Evolutionary conservation across 2,888 invertebrate genomes (phyloP).

Genomic region (Hirtodrosophila histrioides): DNA sequence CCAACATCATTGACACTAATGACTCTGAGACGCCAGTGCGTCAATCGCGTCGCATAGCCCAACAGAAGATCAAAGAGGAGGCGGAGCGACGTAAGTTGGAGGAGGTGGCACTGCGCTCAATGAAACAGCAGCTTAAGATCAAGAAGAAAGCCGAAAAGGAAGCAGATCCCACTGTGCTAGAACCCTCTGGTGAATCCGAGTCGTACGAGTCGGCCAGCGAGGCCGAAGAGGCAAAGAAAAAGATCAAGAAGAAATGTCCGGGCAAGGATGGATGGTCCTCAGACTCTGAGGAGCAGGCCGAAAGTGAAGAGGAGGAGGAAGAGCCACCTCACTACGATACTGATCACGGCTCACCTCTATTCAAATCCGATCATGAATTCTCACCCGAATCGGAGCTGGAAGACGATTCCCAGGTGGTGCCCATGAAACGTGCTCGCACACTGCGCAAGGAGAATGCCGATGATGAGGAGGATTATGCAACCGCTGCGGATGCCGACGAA

Average conservation of each 20-base stretch:
- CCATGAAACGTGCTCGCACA: constrained; percentile 92
- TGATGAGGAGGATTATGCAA: constrained; percentile 61
- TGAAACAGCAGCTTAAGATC: constrained; percentile 88
- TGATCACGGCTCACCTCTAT: constrained; percentile 85
- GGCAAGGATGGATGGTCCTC: constrained; percentile 84
- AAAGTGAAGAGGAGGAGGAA: constrained; percentile 85
- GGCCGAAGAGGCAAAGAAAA: constrained; percentile 82
- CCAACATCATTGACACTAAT: constrained; percentile 80
- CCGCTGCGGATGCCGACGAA: constrained; percentile 86
- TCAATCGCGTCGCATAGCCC: constrained; percentile 93
- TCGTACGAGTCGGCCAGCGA: constrained; percentile 78
- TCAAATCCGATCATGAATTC: constrained; percentile 96
- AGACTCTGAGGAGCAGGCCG: constrained; percentile 84
- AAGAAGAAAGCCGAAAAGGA: constrained; percentile 84
- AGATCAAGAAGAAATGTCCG: constrained; percentile 82
- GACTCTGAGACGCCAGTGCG: constrained; percentile 86
- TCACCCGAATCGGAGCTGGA: constrained; percentile 95
- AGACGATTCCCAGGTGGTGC: constrained; percentile 87
- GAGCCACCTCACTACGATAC: constrained; percentile 85
- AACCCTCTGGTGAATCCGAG: constrained; percentile 74
- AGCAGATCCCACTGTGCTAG: constrained; percentile 79
- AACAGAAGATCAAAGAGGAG: constrained; percentile 94
- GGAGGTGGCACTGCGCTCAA: constrained; percentile 89
- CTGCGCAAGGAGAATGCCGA: constrained; percentile 89
- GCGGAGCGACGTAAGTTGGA: constrained; percentile 90